phyloP scores from a whole-genome alignment of 2,113 vertebrate species.

The Podilymbus podiceps region DNA sequence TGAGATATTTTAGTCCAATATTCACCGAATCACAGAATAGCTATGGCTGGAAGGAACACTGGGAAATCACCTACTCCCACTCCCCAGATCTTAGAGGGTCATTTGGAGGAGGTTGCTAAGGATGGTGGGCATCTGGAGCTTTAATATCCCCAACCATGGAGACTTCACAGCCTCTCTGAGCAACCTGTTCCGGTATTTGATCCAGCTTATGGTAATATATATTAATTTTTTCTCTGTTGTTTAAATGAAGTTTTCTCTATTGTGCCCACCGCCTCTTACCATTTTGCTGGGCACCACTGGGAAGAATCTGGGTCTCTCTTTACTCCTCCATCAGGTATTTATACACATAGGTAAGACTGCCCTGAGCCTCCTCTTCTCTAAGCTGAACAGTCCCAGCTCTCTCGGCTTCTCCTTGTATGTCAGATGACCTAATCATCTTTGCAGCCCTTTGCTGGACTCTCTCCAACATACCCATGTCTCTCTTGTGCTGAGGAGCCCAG shows the following conservation, averaged over 20 bases:
- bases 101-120: background rate
- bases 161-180: background rate
- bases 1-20: background rate
- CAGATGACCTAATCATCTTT: background rate
- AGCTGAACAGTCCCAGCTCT: background rate
- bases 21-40: background rate
- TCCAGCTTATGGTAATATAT: background rate
- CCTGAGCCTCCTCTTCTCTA: background rate
- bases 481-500: background rate
- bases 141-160: background rate
- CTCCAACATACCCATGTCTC: rapidly evolving
- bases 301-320: background rate
- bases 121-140: background rate
- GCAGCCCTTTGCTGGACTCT: background rate
- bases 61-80: background rate
- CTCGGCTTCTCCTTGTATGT: background rate
- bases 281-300: background rate
- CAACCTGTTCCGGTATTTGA: background rate
- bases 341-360: background rate
- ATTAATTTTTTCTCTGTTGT: background rate
- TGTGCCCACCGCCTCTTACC: background rate
- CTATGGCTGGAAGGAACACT: background rate
- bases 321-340: rapidly evolving
- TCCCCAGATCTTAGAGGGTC: rapidly evolving
- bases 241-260: background rate